Evolutionary conservation across 2,888 invertebrate species (phyloP).

Genomic region (Panopea generosa): DNA sequence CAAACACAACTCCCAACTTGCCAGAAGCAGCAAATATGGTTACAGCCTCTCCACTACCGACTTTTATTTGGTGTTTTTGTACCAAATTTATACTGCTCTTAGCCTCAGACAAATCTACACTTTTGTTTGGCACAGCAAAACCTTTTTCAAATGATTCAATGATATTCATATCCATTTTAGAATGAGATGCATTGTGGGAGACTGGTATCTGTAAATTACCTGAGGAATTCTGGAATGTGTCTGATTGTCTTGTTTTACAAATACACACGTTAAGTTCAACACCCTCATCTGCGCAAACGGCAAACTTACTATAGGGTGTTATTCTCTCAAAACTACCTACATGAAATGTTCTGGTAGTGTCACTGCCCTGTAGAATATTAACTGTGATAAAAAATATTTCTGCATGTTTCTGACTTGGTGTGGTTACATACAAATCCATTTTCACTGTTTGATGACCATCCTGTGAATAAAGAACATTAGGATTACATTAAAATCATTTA

Average conservation of each 20-base stretch:
- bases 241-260: slow-evolving; percentile 52
- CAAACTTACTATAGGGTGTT: slow-evolving; percentile 71
- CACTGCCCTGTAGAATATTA: neutral
- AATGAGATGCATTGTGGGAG: neutral
- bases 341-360: neutral
- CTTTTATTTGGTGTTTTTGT: slow-evolving; percentile 8
- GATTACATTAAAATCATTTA: too few species aligned
- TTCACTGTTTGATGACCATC: slow-evolving; percentile 43
- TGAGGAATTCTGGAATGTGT: neutral
- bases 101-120: too few species aligned
- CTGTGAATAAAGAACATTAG: slow-evolving; percentile 40
- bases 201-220: too few species aligned
- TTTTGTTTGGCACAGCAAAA: slow-evolving; percentile 1
- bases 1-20: slow-evolving; percentile 52
- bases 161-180: too few species aligned
- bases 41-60: slow-evolving; percentile 49
- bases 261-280: slow-evolving; percentile 72
- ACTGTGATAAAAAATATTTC: slow-evolving; percentile 69
- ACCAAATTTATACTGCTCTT: neutral
- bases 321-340: slow-evolving; percentile 69
- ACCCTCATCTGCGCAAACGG: slow-evolving; percentile 67
- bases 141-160: slow-evolving; percentile 4
- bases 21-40: slow-evolving; percentile 40
- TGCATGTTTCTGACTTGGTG: slow-evolving; percentile 16
- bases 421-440: slow-evolving; percentile 67